phyloP scores from a whole-genome alignment of 2,113 vertebrate species.

The Eolophus roseicapilla region DNA sequence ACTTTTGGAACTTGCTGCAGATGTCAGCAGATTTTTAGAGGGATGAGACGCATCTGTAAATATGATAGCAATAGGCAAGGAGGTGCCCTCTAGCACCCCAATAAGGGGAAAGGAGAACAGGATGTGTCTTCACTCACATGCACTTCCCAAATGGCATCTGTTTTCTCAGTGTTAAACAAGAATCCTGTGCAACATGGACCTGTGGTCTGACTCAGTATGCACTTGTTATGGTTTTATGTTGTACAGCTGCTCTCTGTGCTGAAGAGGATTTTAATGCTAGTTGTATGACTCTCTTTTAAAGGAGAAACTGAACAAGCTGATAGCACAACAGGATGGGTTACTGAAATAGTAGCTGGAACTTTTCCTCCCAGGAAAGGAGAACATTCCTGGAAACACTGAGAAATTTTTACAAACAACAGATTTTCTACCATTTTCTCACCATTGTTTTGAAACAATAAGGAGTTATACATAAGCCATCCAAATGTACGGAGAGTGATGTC shows the following conservation, averaged over 20 bases:
- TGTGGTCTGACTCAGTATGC: neutral
- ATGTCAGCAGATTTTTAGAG: neutral
- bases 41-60: neutral
- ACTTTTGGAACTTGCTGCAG: neutral
- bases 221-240: neutral
- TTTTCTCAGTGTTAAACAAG: neutral
- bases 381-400: neutral
- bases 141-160: neutral
- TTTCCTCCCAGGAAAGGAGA: neutral
- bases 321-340: neutral
- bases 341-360: conserved; percentile 10
- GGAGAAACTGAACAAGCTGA: neutral
- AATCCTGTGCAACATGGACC: neutral
- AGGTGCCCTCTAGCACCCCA: neutral
- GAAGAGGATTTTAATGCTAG: neutral
- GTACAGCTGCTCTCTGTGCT: neutral
- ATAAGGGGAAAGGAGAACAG: neutral
- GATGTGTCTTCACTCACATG: neutral
- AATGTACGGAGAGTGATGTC: neutral
- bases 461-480: neutral
- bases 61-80: neutral
- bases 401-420: neutral
- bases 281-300: neutral
- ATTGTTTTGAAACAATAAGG: conserved; percentile 16
- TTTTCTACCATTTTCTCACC: conserved; percentile 2